Conservation (phyloP, 1,140 invertebrate species). For the Zaprionus davidi region DNA sequence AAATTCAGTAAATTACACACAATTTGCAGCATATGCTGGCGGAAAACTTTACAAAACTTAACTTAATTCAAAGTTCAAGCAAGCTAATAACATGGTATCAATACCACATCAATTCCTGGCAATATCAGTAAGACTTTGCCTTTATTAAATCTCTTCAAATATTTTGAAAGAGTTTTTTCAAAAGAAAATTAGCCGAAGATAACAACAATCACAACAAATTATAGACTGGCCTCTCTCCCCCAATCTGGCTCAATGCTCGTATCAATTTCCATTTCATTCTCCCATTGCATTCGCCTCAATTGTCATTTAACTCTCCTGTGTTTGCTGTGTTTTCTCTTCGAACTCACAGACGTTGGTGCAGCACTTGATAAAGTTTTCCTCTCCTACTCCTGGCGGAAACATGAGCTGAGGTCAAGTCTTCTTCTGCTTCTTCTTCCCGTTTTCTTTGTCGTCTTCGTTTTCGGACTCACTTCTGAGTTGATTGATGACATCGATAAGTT, state of each 20-base stretch:
- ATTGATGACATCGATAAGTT: constrained; percentile 84
- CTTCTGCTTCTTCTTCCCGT: neutral
- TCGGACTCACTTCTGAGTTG: constrained; percentile 37
- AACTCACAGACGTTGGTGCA: constrained; percentile 15
- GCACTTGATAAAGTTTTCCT: constrained; percentile 68
- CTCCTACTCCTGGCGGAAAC: constrained; percentile 18
- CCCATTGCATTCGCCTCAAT: neutral
- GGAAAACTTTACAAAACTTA: neutral
- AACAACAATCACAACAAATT: neutral
- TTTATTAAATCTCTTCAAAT: neutral
- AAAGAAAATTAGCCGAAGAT: neutral
- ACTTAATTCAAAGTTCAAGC: neutral
- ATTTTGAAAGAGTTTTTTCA: neutral
- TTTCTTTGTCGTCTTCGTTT: constrained; percentile 3
- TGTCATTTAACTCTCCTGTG: neutral
- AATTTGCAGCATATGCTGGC: constrained; percentile 3
- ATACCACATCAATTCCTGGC: neutral
- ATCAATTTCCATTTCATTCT: constrained; percentile 6
- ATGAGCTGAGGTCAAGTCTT: constrained; percentile 37
- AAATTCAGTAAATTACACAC: constrained; percentile 18
- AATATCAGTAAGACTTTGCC: too few relatives aligned
- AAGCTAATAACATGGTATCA: neutral
- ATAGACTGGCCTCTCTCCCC: neutral
- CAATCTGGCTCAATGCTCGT: neutral
- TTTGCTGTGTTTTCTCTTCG: neutral